A percentile compares a stretch with the other conserved stretches of the same genome.
Conservation (phyloP, 2,888 invertebrate genomes). For the Sclerodermus sp. region DNA sequence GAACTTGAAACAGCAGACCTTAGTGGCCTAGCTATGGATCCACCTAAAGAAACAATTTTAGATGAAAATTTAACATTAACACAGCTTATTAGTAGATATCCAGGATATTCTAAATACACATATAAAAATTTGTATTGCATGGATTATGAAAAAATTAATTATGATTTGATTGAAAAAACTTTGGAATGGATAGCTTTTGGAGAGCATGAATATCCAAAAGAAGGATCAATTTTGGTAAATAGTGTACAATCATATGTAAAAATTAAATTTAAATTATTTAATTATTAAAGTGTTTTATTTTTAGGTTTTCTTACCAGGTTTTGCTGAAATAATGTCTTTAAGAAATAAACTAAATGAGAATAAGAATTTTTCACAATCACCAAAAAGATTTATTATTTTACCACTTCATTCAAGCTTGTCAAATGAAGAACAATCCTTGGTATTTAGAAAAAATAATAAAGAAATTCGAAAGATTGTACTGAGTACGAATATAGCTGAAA, state of each 20-base stretch:
- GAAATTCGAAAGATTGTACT: conserved; percentile 85
- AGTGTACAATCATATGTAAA: neutral
- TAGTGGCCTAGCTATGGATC: conserved; percentile 60
- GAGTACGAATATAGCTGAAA: conserved; percentile 91
- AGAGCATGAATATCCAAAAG: conserved; percentile 68
- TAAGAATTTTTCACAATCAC: conserved; percentile 65
- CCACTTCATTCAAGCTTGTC: conserved; percentile 85
- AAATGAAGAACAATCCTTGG: conserved; percentile 79
- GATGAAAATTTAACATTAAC: conserved; percentile 73
- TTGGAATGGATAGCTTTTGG: conserved; percentile 72
- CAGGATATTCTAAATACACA: conserved; percentile 64
- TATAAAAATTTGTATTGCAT: conserved; percentile 76
- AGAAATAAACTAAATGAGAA: conserved; percentile 71
- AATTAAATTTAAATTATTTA: neutral
- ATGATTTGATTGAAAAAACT: conserved; percentile 74
- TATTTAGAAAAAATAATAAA: conserved; percentile 70
- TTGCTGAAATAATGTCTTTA: conserved; percentile 74
- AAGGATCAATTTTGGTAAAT: conserved; percentile 72
- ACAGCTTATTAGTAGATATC: conserved; percentile 70
- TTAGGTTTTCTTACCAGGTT: conserved; percentile 74
- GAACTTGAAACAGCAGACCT: conserved; percentile 69
- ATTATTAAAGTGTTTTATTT: conserved; percentile 7
- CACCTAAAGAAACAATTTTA: conserved; percentile 65
- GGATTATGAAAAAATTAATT: conserved; percentile 77
- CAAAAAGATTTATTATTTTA: conserved; percentile 71